phyloP scores from a whole-genome alignment of 2,888 invertebrate species.

The Erpobdella octoculata region DNA sequence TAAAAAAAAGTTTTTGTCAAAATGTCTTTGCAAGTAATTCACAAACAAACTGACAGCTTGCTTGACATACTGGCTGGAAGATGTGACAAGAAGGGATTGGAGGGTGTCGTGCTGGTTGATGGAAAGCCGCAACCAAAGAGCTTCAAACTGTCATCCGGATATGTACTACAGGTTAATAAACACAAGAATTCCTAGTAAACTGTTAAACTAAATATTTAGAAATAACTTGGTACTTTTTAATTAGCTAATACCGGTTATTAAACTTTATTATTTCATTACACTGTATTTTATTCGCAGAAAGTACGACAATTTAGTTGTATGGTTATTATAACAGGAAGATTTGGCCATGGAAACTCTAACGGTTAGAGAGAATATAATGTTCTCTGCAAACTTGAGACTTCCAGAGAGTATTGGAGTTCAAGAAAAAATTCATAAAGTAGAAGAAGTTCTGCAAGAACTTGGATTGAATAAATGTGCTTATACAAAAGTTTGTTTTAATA shows the following conservation, averaged over 20 bases:
- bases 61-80: constrained; percentile 38
- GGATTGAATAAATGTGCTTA: constrained; percentile 48
- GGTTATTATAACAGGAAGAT: constrained; percentile 47
- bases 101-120: constrained; percentile 47
- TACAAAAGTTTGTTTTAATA: constrained; percentile 36
- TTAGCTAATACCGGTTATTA: background rate
- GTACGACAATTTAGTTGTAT: too few relatives aligned
- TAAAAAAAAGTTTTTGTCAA: too few relatives aligned
- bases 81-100: constrained; percentile 27
- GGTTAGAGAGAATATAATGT: constrained; percentile 49
- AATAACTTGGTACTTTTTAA: too few relatives aligned
- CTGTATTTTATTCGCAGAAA: too few relatives aligned
- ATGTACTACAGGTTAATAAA: constrained; percentile 49
- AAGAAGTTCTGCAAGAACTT: constrained; percentile 48
- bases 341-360: constrained; percentile 51
- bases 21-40: background rate
- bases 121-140: constrained; percentile 47
- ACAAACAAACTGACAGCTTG: constrained; percentile 28
- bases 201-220: too few relatives aligned
- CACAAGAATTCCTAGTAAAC: background rate
- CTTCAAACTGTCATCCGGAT: constrained; percentile 51
- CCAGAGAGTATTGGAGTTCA: constrained; percentile 37
- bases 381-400: constrained; percentile 50
- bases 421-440: constrained; percentile 42
- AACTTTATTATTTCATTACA: too few relatives aligned